Base-by-base conservation (phyloP, 2,888 invertebrate genomes). In the Exocentrus adspersus region DNA sequence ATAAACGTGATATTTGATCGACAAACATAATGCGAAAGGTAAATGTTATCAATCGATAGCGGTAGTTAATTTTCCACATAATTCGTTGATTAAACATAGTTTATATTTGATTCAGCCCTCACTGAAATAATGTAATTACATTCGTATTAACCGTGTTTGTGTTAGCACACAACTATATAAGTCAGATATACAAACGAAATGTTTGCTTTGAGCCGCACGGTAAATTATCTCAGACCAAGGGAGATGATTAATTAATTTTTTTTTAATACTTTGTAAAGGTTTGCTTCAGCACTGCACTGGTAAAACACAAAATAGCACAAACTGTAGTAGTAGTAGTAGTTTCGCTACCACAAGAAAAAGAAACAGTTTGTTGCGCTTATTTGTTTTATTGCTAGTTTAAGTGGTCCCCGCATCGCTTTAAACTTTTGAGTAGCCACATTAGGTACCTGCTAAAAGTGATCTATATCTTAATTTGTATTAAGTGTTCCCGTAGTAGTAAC, bases 21-120 rank as follows among this genome's bases (percentile, higher is more conserved):
- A 69, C 73, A 75, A 76, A 77, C 75, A 74, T 72, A 75, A 76
- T 74, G 67, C 71, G 70, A 73, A 75, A 74, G 71, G 74, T 77
- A 75, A 77, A 77, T 70, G 73, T 75, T 75, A 74, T 75, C 75
- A 75, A 75, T 77, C 76, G 76, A 75, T 76, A 69, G 70, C 67
- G 73, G 74, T 67, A 73, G 77, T 75, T 77, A 77, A 77, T 77
- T 77, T 77, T 74, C 76, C 76, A 74, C 71, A 76, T 77, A 76
- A 77, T 77, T 76, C 73, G 75, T 74, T 75, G 72, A 75, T 74
- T 75, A 74, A 75, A 77, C 74, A 72, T 62, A 67, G 69, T 69
- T 72, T 69, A 72, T 68, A 72, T 76, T 73, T 72, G 72, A 72
- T 69, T 72, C 65, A 60, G 57, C 50, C 56, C 69, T 65, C 67